A percentile compares a stretch with the other conserved stretches of the same genome.
These are phyloP conservation scores for Drosophila pseudoobscura DNA, from an alignment of 1,140 invertebrate genomes.

Conservation along the genomic window DNA sequence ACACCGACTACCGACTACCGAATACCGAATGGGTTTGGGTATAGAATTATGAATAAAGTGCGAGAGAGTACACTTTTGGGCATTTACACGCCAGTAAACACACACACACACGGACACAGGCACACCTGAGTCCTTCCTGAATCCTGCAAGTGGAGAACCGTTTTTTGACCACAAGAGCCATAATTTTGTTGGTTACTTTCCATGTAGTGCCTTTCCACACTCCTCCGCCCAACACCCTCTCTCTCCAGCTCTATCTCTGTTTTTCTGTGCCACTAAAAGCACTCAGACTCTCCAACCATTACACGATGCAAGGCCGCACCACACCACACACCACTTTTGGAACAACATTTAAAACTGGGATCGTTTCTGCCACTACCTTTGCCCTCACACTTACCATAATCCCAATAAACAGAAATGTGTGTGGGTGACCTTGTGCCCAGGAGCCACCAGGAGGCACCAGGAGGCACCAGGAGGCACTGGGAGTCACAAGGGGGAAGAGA, in stretches of 20 bases:
- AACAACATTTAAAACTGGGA: slow-evolving; percentile 47
- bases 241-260: not conserved
- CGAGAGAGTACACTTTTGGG: slow-evolving; percentile 60
- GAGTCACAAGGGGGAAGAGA: too few relatives aligned
- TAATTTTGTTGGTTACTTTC: slow-evolving; percentile 78
- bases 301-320: slow-evolving; percentile 18
- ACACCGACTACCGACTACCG: too few relatives aligned
- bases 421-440: slow-evolving; percentile 36
- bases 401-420: slow-evolving; percentile 25
- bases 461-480: too few relatives aligned
- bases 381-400: not conserved
- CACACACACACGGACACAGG: slow-evolving; percentile 10
- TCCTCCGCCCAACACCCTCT: not conserved
- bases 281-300: slow-evolving; percentile 48
- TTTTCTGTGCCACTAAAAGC: slow-evolving; percentile 40
- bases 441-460: not conserved
- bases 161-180: slow-evolving; percentile 74
- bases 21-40: slow-evolving; percentile 13
- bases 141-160: slow-evolving; percentile 25
- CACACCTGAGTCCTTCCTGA: not conserved
- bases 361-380: slow-evolving; percentile 17
- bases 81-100: slow-evolving; percentile 70
- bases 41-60: slow-evolving; percentile 45
- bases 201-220: slow-evolving; percentile 17
- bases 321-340: slow-evolving; percentile 1